Conservation (phyloP, 2,113 vertebrate genomes). For the Trogon melanurus region DNA sequence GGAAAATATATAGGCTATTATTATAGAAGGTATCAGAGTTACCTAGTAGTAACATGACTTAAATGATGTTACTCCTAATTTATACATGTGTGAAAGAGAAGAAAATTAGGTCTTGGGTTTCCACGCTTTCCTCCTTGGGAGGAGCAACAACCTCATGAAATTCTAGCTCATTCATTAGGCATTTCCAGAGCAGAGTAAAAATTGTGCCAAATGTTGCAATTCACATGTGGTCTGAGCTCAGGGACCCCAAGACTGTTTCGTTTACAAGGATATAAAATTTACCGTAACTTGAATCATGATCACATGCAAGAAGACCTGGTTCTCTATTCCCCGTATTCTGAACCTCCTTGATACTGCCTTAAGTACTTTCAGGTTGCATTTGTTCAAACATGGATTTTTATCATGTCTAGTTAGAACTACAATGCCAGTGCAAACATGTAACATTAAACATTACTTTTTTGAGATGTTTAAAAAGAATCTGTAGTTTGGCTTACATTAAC, state of each 20-base stretch:
- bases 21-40: not conserved
- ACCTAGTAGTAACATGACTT: not conserved
- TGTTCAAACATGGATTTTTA: not conserved
- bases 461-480: not conserved
- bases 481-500: not conserved
- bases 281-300: constrained; percentile 28
- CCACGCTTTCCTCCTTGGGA: constrained; percentile 16
- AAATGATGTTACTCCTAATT: not conserved
- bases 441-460: not conserved
- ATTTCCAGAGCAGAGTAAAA: constrained; percentile 54
- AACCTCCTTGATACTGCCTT: not conserved
- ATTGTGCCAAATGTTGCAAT: constrained; percentile 55
- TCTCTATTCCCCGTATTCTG: not conserved
- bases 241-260: constrained; percentile 43
- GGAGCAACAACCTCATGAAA: constrained; percentile 4
- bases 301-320: not conserved
- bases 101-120: not conserved
- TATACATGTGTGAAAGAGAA: not conserved
- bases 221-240: constrained; percentile 32
- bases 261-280: constrained; percentile 64
- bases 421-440: not conserved
- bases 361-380: not conserved
- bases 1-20: not conserved
- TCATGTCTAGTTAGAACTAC: not conserved
- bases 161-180: constrained; percentile 39